phyloP scores from a whole-genome alignment of 2,888 invertebrate species.

The Zeuzera pyrina region DNA sequence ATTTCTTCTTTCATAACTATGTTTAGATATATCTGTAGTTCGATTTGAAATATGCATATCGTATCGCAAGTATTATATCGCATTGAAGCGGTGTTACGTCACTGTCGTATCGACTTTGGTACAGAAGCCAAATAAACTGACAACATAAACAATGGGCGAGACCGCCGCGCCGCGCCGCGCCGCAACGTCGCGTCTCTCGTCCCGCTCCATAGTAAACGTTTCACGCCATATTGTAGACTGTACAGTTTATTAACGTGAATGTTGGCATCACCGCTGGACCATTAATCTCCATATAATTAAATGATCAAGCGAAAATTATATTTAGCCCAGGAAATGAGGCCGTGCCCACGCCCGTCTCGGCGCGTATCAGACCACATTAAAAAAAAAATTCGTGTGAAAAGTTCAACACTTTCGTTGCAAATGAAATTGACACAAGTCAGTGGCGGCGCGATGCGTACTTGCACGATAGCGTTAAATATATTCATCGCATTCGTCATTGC shows the following conservation, averaged over 20 bases:
- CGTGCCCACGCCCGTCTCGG: constrained; percentile 42
- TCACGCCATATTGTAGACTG: constrained; percentile 34
- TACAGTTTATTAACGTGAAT: constrained; percentile 56
- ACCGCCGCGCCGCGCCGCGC: neutral
- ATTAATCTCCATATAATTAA: constrained; percentile 72
- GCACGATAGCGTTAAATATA: too few relatives aligned
- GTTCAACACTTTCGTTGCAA: neutral
- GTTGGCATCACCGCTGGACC: constrained; percentile 55
- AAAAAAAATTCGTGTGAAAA: constrained; percentile 12
- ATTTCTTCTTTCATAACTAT: too few relatives aligned
- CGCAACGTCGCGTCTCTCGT: neutral
- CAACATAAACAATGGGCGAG: neutral
- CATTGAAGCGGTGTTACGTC: neutral
- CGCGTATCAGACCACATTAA: constrained; percentile 31
- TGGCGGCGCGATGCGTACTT: too few relatives aligned
- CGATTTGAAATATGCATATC: too few relatives aligned
- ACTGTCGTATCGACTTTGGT: neutral
- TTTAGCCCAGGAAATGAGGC: constrained; percentile 66
- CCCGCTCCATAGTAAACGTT: constrained; percentile 30
- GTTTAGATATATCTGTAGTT: too few relatives aligned
- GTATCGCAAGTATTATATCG: too few relatives aligned
- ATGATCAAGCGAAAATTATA: constrained; percentile 71
- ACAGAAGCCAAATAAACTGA: neutral
- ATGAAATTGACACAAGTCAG: too few relatives aligned
- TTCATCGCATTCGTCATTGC: too few relatives aligned